Percentiles rank a stretch among this genome's conserved stretches.
Evolutionary conservation across 2,888 invertebrate species (phyloP).

Genomic region (Oscheius sp.): DNA sequence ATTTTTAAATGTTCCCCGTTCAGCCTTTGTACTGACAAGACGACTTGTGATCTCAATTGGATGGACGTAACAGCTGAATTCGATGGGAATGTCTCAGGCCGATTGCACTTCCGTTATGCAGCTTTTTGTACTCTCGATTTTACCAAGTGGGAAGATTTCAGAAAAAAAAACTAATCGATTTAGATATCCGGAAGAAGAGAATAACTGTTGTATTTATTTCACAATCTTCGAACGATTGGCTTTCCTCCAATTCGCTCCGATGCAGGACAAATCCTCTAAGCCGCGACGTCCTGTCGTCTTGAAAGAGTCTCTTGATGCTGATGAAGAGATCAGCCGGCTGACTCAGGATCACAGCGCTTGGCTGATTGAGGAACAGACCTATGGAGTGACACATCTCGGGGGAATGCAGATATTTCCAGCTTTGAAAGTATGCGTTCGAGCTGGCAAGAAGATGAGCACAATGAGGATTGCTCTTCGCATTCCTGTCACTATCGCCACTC

Average conservation of each 20-base stretch:
- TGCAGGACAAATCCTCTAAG: conserved; percentile 7
- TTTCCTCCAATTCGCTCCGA: conserved; percentile 44
- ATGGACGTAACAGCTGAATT: conserved; percentile 52
- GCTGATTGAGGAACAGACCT: conserved; percentile 41
- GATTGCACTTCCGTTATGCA: conserved; percentile 59
- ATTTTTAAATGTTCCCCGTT: conserved; percentile 5
- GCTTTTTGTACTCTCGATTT: conserved; percentile 62
- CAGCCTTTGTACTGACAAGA: conserved; percentile 55
- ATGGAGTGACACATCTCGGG: conserved; percentile 32
- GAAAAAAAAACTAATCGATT: neutral
- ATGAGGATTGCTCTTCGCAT: conserved; percentile 56
- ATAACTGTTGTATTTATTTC: conserved; percentile 55
- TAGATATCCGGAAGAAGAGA: conserved; percentile 66
- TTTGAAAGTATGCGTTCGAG: conserved; percentile 59
- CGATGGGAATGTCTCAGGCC: conserved; percentile 56
- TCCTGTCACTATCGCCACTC: conserved; percentile 60
- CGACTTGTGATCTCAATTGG: conserved; percentile 45
- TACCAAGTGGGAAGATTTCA: conserved; percentile 31
- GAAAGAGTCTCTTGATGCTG: conserved; percentile 35
- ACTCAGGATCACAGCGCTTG: conserved; percentile 51
- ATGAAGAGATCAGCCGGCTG: conserved; percentile 35
- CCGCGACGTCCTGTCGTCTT: conserved; percentile 36
- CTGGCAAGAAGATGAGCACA: conserved; percentile 64
- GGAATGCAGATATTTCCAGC: conserved; percentile 39
- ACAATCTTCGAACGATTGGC: conserved; percentile 46